A percentile compares a stretch with the other conserved stretches of the same genome.
phyloP scores from a whole-genome alignment of 2,888 invertebrate genomes.

The Watsonalla cultraria region DNA sequence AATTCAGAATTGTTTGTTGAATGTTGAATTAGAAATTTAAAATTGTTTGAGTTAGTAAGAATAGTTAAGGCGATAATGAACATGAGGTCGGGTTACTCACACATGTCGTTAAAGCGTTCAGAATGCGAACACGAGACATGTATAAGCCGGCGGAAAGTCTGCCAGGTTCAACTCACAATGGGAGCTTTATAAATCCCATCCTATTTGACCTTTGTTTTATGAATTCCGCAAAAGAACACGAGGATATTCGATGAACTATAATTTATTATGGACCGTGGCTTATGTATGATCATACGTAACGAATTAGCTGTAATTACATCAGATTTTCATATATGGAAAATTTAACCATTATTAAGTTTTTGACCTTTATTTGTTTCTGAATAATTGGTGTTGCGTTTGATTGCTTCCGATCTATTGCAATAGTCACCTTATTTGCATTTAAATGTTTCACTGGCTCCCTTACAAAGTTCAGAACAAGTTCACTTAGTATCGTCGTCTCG shows the following conservation, averaged over 20 bases:
- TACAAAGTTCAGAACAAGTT: too few relatives aligned
- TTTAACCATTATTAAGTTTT: neutral
- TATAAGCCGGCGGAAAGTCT: conserved; percentile 8
- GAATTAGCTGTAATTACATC: neutral
- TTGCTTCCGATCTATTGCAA: too few relatives aligned
- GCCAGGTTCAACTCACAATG: conserved; percentile 31
- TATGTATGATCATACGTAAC: neutral
- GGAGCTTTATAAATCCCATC: conserved; percentile 42
- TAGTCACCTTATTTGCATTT: too few relatives aligned
- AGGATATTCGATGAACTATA: neutral
- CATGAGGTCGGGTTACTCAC: conserved; percentile 42
- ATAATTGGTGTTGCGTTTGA: too few relatives aligned
- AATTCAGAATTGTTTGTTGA: too few relatives aligned
- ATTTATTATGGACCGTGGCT: neutral
- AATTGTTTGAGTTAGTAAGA: too few relatives aligned
- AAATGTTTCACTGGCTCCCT: too few relatives aligned
- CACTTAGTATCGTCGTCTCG: too few relatives aligned
- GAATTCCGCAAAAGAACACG: conserved; percentile 22
- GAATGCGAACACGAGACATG: conserved; percentile 3
- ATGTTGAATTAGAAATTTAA: too few relatives aligned
- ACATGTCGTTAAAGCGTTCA: conserved; percentile 42
- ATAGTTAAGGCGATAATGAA: too few relatives aligned
- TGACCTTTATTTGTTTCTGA: too few relatives aligned
- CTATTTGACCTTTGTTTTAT: conserved; percentile 44
- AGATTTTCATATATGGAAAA: neutral